Evolutionary conservation across 2,113 vertebrate species (phyloP), one percentile per base, ranked within the genome.

Genomic region (Microtus oregoni): DNA sequence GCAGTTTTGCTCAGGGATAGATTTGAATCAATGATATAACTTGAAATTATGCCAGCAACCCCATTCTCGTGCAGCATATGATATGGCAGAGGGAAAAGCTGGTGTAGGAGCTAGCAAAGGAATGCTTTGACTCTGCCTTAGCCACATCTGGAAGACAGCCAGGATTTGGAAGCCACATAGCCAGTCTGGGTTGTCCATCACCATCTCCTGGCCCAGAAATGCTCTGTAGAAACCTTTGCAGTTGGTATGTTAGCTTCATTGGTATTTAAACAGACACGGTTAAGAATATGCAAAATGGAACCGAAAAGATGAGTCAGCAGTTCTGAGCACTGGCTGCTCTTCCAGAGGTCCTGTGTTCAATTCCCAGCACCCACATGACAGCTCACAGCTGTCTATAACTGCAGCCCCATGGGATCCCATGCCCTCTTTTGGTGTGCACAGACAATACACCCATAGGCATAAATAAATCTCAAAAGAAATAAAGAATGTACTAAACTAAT

Each of bases 11-110:
- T 96, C 91, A 55, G 78, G 89, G 65, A 90, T 83, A 97, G 92
- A 94, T 97, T 92, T 75, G 82, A 96, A 96, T 86, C 90, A 94
- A 26, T 78, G 96, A 94, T 90, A 94, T n/a, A 93, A 91, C 81
- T 97, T 97, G 95, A 97, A 93, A 77, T 73, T 52, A 20, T 95
- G 89, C 96, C 96, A 89, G 78, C 83, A 65, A 38, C 52, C 78
- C 92, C 72, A 93, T 96, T 93, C 85, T 73, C 35, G 91, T 79
- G 72, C 7, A 75, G 38, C 28, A 47, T 72, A 28, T 55, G 88
- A 92, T 30, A 83, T n/a, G 91, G 50, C 26, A 47, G 58, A 94
- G 75, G 70, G 63, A 50, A 75, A 52, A 50, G 77, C 6, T 78
- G 68, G 75, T 85, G 8, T 24, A 61, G 70, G 73, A 86, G 58